Base-by-base conservation (phyloP, 2,113 vertebrate genomes). In the Melanostigma gelatinosum region DNA sequence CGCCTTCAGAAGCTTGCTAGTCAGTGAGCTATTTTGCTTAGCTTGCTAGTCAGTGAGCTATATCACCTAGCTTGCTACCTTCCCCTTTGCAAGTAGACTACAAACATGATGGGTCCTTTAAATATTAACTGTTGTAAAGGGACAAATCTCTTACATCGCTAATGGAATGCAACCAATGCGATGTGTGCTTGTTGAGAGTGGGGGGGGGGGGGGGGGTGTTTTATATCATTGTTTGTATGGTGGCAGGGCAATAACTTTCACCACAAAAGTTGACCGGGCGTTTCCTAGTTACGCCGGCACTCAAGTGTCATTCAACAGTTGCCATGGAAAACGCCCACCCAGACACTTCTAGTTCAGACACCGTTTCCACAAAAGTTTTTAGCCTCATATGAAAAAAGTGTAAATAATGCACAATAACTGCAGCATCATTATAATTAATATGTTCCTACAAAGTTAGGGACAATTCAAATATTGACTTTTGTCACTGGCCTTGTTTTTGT, bases 401-500 rank as follows among this genome's bases (percentile, higher is more conserved):
- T 34, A 34, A 34, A 34, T 3, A 29, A 29, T 40, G 32, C 52
- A 27, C 11, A 15, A 3, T 18, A 60, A 15, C 13, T 10, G 20
- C 36, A 69, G 7, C 38, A 18, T 63, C 13, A 22, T 42, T 1
- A 20, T 48, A 12, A 29, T 29, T 32, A 1, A 8, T 69, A 18
- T 52, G 10, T 52, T 27, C 4, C 11, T 10, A 60, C 44, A 69
- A 66, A 20, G 24, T 6, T 16, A 18, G 29, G 1, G 29, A 22
- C 1, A 32, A 8, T 34, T 8, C 3, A 22, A 50, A 36, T 36
- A 8, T n/a, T 1, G 16, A 38, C 11, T 8, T 38, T 4, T 18
- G 61, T 65, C 70, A 8, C 38, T 32, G 55, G 15, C 32, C 24
- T 60, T 52, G 68, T 66, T 77, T 60, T 40, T n/a, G 10, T 46